Base-by-base conservation (phyloP, 1,140 invertebrate species). In the Mylabris phalerata region DNA sequence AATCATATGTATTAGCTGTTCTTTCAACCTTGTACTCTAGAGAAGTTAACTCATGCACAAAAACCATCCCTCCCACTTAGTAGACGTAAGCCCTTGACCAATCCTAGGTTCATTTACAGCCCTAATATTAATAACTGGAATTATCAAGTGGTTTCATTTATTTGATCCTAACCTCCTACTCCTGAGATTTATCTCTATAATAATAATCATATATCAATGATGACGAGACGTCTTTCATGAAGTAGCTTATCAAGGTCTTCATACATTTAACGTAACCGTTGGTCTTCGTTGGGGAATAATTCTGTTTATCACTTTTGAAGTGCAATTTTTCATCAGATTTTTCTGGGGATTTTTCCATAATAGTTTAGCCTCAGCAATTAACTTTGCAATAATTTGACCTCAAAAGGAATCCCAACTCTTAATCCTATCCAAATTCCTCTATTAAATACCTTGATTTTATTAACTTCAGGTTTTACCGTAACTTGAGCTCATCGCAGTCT, bases 161-260 rank as follows among this genome's bases (percentile, higher is more conserved):
- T 19, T 19, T 19, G 19, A 19, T 2, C 19, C 19, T 19, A 19
- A 19, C 1, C 67, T 63, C 71, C 61, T 72, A 68, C 4, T 32
- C 32, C 4, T 75, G 67, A 75, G 71, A 48, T 54, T 75, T 50
- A 59, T 19, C 19, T 19, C 1, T 19, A 19, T 19, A 19, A 1
- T 19, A 1, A 19, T 81, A 68, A 76, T 75, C 59, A 73, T 77
- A 73, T 73, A 67, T 68, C 79, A 83, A 80, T 85, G 82, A 80
- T 85, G 83, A 79, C 82, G 81, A 69, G 82, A 82, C 77, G 68
- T 81, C n/a, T 71, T 66, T 25, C 80, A 79, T 60, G 79, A 82
- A 77, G 70, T 75, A 67, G 80, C 80, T 0, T 79, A 74, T 61
- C 79, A 82, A 80, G 80, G 79, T 40, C 79, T 80, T 78, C 80